Conservation (phyloP, 2,113 vertebrate genomes). For the Sturnira hondurensis region DNA sequence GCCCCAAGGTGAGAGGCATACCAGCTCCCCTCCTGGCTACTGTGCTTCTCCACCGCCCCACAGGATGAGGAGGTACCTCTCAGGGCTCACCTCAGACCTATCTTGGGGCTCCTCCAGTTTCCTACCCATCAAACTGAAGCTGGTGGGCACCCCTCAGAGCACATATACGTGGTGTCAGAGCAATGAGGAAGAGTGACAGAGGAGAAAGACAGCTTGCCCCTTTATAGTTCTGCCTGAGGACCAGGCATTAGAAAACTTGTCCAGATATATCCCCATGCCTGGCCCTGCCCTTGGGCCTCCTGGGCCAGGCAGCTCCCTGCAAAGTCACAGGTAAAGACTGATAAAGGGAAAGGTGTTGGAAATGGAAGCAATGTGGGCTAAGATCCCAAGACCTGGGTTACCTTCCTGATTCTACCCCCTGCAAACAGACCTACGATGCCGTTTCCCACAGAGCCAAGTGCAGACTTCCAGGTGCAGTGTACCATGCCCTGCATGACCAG, state of each 20-base stretch:
- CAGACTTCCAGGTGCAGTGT: rapidly evolving
- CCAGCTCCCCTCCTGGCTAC: not conserved
- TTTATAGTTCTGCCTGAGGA: not conserved
- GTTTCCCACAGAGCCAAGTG: not conserved
- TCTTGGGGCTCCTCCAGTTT: not conserved
- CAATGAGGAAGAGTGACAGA: not conserved
- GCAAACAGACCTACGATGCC: not conserved
- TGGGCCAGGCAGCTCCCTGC: not conserved
- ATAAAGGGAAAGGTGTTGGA: not conserved
- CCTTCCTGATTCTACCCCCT: not conserved
- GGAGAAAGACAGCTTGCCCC: too few species aligned
- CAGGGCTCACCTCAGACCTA: not conserved
- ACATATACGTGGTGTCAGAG: not conserved
- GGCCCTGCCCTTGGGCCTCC: too few species aligned
- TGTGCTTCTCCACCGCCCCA: not conserved
- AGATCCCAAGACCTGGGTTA: not conserved
- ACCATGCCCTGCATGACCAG: rapidly evolving
- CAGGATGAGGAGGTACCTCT: not conserved
- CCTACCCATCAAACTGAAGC: not conserved
- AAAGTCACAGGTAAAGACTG: not conserved
- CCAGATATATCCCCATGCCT: not conserved
- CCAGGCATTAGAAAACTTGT: not conserved
- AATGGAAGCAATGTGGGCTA: not conserved
- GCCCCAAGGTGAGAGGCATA: not conserved
- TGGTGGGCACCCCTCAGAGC: not conserved